Base-by-base conservation (phyloP, 2,888 invertebrate genomes). In the Ichneumoninae sp. region DNA sequence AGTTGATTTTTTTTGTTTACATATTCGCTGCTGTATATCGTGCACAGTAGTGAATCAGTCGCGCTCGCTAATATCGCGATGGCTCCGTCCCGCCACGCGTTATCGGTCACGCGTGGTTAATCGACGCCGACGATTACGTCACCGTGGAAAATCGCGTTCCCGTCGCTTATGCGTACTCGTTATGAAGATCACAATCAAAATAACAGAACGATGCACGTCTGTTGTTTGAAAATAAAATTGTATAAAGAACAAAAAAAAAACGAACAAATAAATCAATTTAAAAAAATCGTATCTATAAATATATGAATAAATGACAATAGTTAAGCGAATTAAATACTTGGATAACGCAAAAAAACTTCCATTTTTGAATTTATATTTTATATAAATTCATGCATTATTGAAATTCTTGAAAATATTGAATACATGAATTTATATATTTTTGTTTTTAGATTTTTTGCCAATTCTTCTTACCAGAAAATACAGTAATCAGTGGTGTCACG, bases 51-150 rank as follows among this genome's bases (percentile, higher is more conserved):
- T 3, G 40, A 40, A 40, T 57, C 63, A 36, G 66, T 47, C 66
- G 57, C 36, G 47, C 60, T 52, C 54, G 70, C 70, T 44, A 73
- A 83, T 74, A 66, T 68, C 19, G 50, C 47, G n/a, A 40, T 40
- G 60, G 19, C 33, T 50, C 70, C 44, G 68, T 74, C 30, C 52
- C 69, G 78, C 74, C 63, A 74, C 52, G 54, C 83, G 83, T 78
- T 83, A 83, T 83, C 83, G 83, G 79, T 79, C 83, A 83, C 74
- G 79, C 83, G 75, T 75, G 65, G 69, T 79, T 83, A 75, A 83
- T 79, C 83, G 75, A 65, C 83, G 74, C 63, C 70, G 74, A 65
- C 63, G 79, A 83, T 83, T 83, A 83, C 79, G 83, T 83, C 74
- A 83, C 63, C 47, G 83, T n/a, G 83, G 75, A 79, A 83, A 83